Evolutionary conservation across 2,888 invertebrate genomes (phyloP), one percentile per base, ranked within the genome.

Genomic region (Leptopilina myrica): DNA sequence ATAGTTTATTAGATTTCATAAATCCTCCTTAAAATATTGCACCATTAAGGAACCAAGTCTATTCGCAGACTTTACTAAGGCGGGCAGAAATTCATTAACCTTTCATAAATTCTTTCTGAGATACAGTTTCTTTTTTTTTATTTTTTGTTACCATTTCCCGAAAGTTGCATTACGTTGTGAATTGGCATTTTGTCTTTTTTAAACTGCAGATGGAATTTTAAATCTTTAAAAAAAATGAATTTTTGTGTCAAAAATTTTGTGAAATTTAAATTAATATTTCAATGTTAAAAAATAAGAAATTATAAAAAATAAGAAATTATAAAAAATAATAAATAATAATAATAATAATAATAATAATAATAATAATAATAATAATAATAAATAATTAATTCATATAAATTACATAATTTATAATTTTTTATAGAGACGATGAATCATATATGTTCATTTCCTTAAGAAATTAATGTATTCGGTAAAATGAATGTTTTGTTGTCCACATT

Each of bases 1-100:
- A 88, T 90, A 88, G 90, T 90, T 90, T 90, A 90, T 90, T 90
- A 90, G 88, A 90, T 90, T 90, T 89, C 89, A 90, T 89, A 89
- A 90, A 88, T 90, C 86, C 85, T 85, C 85, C 85, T 86, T 90
- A 88, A 90, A 90, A 90, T 90, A 90, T 90, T 85, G 89, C 89
- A 86, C 88, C 89, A 89, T 90, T 90, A 88, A 89, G 89, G 87
- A 88, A 89, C 89, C 88, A 87, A 84, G 86, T 83, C 83, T 84
- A 82, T 49, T 49, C 79, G 79, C 76, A 82, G 84, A 80, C 81
- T 82, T 77, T 82, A 81, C 65, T 81, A 64, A 67, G 78, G 82
- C 85, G 85, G 53, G 81, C 81, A 79, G 84, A 83, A 88, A 88
- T 90, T 90, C 89, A 90, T 89, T 89, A 88, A 89, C 86, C 86